Conservation (phyloP, 2,113 vertebrate genomes). For the Podarcis cretensis region DNA sequence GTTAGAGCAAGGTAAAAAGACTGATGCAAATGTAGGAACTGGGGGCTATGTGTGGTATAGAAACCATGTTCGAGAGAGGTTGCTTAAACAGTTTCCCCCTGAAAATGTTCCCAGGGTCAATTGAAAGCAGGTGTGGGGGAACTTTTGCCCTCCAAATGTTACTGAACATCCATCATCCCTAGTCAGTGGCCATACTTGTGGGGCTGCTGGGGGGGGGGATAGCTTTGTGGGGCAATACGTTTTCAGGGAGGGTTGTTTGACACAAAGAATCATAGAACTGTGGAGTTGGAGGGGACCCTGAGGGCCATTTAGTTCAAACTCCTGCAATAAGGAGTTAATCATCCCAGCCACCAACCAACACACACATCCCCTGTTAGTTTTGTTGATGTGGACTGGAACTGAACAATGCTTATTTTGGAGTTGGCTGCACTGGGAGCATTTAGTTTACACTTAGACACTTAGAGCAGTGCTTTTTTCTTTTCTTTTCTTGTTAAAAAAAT, state of each 20-base stretch:
- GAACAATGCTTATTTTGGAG: neutral
- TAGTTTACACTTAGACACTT: neutral
- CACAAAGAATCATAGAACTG: too few relatives aligned
- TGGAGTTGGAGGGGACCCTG: too few relatives aligned
- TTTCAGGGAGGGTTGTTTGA: neutral
- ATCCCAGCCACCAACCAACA: neutral
- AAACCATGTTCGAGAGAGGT: neutral
- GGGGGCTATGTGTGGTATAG: neutral
- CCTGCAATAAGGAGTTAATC: neutral
- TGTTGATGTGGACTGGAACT: neutral
- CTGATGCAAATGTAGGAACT: too few relatives aligned
- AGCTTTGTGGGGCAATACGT: neutral
- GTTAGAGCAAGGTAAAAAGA: too few relatives aligned
- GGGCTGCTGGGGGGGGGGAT: neutral
- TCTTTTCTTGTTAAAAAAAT: too few relatives aligned
- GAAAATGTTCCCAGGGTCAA: neutral
- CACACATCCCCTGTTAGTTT: neutral
- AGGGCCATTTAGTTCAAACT: too few relatives aligned
- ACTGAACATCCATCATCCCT: too few relatives aligned
- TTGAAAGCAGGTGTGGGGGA: neutral
- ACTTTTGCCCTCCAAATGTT: too few relatives aligned
- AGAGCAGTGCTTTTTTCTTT: too few relatives aligned
- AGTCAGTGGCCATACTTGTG: too few relatives aligned
- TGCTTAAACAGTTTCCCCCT: neutral
- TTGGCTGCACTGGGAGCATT: neutral